These are phyloP conservation scores for Petroica traversi DNA, from an alignment of 2,113 vertebrate genomes.

Conservation along the genomic window DNA sequence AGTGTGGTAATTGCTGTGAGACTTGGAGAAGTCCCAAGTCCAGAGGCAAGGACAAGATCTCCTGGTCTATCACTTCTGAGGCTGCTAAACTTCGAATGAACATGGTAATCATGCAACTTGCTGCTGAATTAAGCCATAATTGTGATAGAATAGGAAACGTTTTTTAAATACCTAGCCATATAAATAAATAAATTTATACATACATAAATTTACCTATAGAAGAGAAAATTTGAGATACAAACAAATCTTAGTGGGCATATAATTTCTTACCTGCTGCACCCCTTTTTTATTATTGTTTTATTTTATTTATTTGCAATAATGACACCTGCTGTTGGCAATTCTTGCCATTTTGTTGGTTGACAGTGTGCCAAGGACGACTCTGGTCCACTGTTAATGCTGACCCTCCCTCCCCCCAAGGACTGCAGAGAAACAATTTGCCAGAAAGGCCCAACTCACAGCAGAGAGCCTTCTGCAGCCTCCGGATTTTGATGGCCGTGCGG, in stretches of 20 bases:
- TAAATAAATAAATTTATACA: neutral
- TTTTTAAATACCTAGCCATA: neutral
- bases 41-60: neutral
- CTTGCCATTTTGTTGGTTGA: neutral
- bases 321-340: neutral
- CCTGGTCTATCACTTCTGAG: neutral
- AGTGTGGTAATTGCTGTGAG: neutral
- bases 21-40: neutral
- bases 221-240: neutral
- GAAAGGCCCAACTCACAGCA: slow-evolving; percentile 84
- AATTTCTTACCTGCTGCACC: neutral
- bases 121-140: neutral
- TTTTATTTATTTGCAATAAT: neutral
- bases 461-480: slow-evolving; percentile 92
- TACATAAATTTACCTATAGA: neutral
- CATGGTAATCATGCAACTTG: neutral
- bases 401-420: neutral
- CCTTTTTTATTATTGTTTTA: neutral
- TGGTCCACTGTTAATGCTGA: neutral
- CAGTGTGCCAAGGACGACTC: neutral
- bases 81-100: neutral
- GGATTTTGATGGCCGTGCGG: slow-evolving; percentile 97
- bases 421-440: neutral
- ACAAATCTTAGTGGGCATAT: neutral
- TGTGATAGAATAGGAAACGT: neutral